Evolutionary conservation across 2,113 vertebrate species (phyloP).

Genomic region (Jacana jacana): DNA sequence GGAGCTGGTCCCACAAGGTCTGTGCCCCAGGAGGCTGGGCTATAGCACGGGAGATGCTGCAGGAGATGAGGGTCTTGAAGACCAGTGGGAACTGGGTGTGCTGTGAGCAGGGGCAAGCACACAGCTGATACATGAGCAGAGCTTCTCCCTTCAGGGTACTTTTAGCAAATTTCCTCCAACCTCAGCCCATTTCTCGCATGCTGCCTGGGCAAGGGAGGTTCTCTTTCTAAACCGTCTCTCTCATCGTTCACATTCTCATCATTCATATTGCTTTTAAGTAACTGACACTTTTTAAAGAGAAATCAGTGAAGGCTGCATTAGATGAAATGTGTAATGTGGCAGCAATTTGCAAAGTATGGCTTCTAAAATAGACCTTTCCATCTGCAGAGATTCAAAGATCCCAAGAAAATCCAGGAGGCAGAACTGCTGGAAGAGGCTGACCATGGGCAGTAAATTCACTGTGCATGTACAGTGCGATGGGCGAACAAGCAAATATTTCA

Average conservation of each 20-base stretch:
- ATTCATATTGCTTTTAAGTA: not conserved
- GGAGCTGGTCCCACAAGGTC: not conserved
- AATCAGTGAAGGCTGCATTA: not conserved
- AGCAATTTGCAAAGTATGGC: not conserved
- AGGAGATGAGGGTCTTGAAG: accelerated
- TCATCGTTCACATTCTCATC: not conserved
- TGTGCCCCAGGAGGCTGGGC: accelerated
- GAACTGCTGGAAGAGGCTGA: not conserved
- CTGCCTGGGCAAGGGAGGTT: not conserved
- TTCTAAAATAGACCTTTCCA: not conserved
- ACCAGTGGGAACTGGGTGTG: not conserved
- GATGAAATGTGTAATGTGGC: not conserved
- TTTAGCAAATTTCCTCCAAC: not conserved
- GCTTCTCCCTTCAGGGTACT: not conserved
- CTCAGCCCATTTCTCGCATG: accelerated
- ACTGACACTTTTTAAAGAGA: not conserved
- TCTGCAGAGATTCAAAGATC: not conserved
- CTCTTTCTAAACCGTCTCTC: not conserved
- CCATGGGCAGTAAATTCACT: not conserved
- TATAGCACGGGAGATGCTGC: not conserved
- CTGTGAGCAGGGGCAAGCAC: not conserved
- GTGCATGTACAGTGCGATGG: accelerated
- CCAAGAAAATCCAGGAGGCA: not conserved
- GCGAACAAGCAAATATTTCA: not conserved
- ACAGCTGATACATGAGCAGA: accelerated